Evolutionary conservation across 2,888 invertebrate species (phyloP).

Genomic region (Parnassius mnemosyne): DNA sequence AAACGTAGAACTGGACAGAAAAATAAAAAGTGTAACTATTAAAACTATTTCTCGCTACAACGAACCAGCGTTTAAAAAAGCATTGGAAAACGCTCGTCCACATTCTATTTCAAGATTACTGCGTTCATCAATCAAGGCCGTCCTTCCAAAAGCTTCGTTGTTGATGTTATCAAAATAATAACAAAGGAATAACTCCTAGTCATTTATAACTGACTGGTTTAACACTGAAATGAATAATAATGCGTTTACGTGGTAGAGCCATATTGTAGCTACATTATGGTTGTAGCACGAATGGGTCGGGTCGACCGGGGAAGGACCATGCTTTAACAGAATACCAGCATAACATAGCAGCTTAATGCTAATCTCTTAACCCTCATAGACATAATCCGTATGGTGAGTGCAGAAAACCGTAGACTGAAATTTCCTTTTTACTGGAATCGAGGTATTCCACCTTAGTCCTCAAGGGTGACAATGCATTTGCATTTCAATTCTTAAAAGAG

Average conservation of each 20-base stretch:
- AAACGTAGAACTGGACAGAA: constrained; percentile 1
- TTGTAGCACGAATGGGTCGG: no score
- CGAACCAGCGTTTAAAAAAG: not conserved
- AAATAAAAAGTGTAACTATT: not conserved
- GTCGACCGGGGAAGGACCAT: no score
- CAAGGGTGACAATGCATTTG: no score
- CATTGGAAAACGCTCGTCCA: not conserved
- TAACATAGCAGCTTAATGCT: no score
- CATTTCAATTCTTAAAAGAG: no score
- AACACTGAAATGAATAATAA: constrained; percentile 12
- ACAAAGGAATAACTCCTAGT: constrained; percentile 18
- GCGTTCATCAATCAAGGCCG: constrained; percentile 27
- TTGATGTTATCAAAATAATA: constrained; percentile 28
- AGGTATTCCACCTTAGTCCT: no score
- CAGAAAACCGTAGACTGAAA: no score
- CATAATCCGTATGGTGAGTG: no score
- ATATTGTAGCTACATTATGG: no score
- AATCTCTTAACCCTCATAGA: no score
- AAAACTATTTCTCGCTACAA: constrained; percentile 8
- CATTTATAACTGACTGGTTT: constrained; percentile 19
- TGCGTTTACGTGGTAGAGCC: not conserved
- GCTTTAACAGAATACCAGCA: no score
- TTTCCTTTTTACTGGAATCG: no score
- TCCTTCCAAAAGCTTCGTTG: constrained; percentile 18
- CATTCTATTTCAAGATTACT: constrained; percentile 6